A percentile compares a stretch with the other conserved stretches of the same genome.
Conservation (phyloP, 2,888 invertebrate genomes). For the Polydrusus pterygomalis region DNA sequence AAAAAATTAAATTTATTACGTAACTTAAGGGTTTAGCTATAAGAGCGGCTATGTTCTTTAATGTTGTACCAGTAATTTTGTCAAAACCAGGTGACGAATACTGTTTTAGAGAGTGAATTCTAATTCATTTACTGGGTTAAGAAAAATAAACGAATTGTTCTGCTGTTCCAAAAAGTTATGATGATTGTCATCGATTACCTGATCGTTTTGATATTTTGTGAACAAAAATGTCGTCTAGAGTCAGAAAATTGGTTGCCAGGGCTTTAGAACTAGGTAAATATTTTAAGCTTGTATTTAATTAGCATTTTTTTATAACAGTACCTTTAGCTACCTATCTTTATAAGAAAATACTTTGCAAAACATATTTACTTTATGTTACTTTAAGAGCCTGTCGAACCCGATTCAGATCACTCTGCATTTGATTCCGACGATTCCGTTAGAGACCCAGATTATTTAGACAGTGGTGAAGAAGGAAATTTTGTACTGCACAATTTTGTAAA, state of each 20-base stretch:
- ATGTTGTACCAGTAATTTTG: no score
- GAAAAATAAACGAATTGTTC: no score
- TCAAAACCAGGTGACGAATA: no score
- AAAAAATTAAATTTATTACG: no score
- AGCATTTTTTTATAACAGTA: neutral
- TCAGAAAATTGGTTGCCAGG: neutral
- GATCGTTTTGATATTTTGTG: neutral
- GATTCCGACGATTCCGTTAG: constrained; percentile 12
- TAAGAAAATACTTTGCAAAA: neutral
- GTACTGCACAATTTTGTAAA: neutral
- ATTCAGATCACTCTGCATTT: neutral
- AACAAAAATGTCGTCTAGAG: constrained; percentile 1
- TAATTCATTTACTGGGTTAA: no score
- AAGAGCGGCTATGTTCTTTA: no score
- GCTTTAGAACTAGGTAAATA: constrained; percentile 1
- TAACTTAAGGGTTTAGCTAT: no score
- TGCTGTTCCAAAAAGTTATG: no score
- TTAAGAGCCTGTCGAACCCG: neutral
- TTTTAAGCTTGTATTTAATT: neutral
- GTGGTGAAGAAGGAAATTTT: neutral
- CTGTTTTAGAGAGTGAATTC: no score
- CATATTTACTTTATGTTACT: neutral
- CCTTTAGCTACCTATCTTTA: no score
- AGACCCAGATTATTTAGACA: constrained; percentile 2
- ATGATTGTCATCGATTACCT: no score